Conservation (phyloP, 2,797 vertebrate genomes). For the Cephalopachus bancanus region DNA sequence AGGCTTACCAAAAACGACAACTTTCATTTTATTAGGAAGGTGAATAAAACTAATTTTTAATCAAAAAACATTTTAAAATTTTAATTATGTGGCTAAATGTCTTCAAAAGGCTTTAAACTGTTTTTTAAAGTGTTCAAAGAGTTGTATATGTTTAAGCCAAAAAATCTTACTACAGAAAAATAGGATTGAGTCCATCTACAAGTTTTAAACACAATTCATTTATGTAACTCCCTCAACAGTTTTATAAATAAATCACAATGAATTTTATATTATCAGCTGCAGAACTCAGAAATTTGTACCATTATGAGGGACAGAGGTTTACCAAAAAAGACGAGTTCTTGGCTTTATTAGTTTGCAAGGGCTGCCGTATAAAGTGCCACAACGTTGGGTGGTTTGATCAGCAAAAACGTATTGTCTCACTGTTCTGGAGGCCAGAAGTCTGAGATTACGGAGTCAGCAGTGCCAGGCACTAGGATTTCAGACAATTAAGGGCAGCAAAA, state of each 20-base stretch:
- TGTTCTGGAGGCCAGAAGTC: background rate
- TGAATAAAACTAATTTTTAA: no score
- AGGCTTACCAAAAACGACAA: background rate
- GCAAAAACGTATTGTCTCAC: background rate
- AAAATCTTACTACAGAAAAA: background rate
- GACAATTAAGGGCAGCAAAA: background rate
- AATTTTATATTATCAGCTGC: background rate
- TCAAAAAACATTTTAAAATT: background rate
- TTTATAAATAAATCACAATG: background rate
- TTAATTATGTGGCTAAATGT: background rate
- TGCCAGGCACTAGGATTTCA: background rate
- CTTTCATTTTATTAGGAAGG: background rate
- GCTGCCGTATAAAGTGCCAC: background rate
- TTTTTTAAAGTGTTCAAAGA: background rate
- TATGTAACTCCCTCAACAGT: background rate
- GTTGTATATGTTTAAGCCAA: background rate
- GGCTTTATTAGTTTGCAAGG: background rate
- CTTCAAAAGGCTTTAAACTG: background rate
- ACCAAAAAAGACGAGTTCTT: background rate
- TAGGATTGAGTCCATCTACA: background rate
- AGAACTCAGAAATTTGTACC: background rate
- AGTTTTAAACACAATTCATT: background rate
- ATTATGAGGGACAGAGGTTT: background rate
- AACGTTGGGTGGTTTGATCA: background rate
- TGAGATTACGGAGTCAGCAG: background rate